Evolutionary conservation across 2,888 invertebrate genomes (phyloP).

Genomic region (Uloborus plumipes): DNA sequence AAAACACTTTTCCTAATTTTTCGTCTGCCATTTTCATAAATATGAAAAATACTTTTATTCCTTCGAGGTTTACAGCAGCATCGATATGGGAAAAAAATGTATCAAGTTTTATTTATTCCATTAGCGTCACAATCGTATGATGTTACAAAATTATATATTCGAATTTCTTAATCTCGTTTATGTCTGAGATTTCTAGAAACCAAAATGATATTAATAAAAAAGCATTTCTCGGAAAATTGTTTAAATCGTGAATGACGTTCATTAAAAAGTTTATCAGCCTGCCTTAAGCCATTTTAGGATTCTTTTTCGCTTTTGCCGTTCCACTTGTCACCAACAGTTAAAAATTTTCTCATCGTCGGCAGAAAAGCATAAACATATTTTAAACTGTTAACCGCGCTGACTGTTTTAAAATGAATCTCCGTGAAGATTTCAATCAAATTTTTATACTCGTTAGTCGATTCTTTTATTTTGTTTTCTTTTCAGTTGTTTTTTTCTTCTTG

Average conservation of each 20-base stretch:
- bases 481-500: no score
- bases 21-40: constrained; percentile 46
- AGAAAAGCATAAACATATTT: constrained; percentile 1
- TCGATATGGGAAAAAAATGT: constrained; percentile 24
- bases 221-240: constrained; percentile 37
- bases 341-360: constrained; percentile 39
- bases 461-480: no score
- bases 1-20: constrained; percentile 39
- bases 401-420: no score
- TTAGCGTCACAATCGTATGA: constrained; percentile 50
- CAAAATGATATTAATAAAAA: constrained; percentile 32
- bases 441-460: no score
- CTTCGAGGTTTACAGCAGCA: constrained; percentile 28
- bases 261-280: constrained; percentile 37
- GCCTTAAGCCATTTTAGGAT: background rate
- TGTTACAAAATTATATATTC: constrained; percentile 61
- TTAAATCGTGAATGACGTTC: constrained; percentile 57
- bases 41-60: constrained; percentile 21
- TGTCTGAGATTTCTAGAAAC: constrained; percentile 34
- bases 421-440: no score
- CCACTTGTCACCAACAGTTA: constrained; percentile 44
- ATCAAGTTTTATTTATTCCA: constrained; percentile 60
- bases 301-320: constrained; percentile 15
- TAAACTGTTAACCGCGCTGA: no score
- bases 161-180: constrained; percentile 49